Conservation (phyloP, 2,888 invertebrate genomes). For the Mylabris sibirica region DNA sequence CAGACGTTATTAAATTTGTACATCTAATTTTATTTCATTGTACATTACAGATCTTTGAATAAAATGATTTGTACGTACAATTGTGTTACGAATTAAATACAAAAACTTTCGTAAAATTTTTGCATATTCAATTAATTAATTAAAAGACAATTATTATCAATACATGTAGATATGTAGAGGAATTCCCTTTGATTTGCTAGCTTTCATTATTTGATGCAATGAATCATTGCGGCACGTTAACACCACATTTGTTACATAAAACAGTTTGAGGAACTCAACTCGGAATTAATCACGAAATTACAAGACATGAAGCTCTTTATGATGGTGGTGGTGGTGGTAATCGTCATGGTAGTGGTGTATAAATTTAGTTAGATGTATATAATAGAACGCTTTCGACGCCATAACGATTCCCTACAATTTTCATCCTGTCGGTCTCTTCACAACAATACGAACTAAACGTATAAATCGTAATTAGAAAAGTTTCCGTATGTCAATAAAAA, state of each 20-base stretch:
- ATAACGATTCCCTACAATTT: background rate
- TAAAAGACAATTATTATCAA: no score
- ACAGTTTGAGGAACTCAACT: conserved; percentile 25
- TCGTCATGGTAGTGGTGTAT: conserved; percentile 6
- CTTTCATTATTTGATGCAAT: conserved; percentile 28
- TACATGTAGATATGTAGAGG: background rate
- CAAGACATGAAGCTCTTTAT: conserved; percentile 21
- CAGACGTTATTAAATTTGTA: no score
- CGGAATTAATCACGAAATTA: conserved; percentile 35
- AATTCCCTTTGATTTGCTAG: background rate
- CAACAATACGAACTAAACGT: conserved; percentile 18
- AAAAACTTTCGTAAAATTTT: no score
- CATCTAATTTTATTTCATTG: no score
- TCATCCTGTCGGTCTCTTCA: background rate
- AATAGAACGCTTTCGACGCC: conserved; percentile 8
- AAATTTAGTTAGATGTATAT: conserved; percentile 17
- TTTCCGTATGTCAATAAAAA: conserved; percentile 54
- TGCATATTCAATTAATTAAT: no score
- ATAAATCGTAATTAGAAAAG: conserved; percentile 52
- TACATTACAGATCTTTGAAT: no score
- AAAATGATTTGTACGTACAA: no score
- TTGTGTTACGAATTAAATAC: no score
- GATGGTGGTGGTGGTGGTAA: background rate
- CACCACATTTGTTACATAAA: conserved; percentile 33
- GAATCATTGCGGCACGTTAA: conserved; percentile 34